Evolutionary conservation across 2,797 vertebrate genomes (phyloP), one percentile per base, ranked within the genome.

Genomic region (Scolopax bukidnonensis): DNA sequence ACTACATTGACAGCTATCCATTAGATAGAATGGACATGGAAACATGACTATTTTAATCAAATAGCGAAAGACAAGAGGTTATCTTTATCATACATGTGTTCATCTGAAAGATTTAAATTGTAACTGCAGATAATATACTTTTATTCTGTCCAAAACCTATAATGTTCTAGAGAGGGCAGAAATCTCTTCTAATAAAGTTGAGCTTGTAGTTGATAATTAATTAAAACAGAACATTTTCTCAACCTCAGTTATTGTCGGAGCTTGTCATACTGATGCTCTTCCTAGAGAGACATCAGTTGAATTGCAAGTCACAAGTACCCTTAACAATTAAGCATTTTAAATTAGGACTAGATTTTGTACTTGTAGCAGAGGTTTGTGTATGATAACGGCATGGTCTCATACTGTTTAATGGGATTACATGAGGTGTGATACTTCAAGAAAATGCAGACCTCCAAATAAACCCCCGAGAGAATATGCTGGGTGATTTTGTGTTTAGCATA

Each of bases 381-480:
- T 9, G 3, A 32, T 45, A 33, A 54, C 19, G 12, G 24, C 14
- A 50, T 12, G n/a, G 48, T 61, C 21, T 78, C 10, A 23, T 60
- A 28, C 20, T 75, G 24, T 63, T 84, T 69, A 69, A 78, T 43
- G 60, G 11, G 69, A 47, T 74, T 84, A 32, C 12, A 32, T 27
- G 19, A 64, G 14, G 27, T 43, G 3, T 15, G 65, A 27, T 50
- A 60, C 24, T 45, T 71, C 24, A 79, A 59, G 12, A 79, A 63
- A 90, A 78, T 4, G 8, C 14, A 70, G 13, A 59, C 36, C 12
- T 79, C 20, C 61, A 79, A 43, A 57, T 8, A 82, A 54, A 4
- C 5, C 10, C 51, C 21, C 8, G 23, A 28, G 67, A 43, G 17
- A 63, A 78, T 12, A 11, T 4, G 17, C 1, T 0, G 1, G 5